A percentile compares a stretch with the other conserved stretches of the same genome.
These are phyloP conservation scores for Vanessa atalanta DNA, from an alignment of 1,140 invertebrate genomes.

Conservation along the genomic window DNA sequence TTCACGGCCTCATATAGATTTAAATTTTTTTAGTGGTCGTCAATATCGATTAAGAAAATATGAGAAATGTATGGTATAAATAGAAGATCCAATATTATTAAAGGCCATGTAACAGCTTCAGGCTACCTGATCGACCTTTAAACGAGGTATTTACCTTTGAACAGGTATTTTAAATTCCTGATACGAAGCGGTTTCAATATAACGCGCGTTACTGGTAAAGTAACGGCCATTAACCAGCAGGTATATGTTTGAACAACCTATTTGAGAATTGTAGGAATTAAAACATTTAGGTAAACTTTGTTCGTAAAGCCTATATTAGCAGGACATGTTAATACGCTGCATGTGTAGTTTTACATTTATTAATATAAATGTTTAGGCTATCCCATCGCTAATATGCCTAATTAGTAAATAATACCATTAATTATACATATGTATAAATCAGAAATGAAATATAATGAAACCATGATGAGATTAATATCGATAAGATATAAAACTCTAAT, in stretches of 20 bases:
- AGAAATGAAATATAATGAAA: no score
- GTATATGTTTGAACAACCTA: slow-evolving; percentile 8
- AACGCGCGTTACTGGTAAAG: slow-evolving; percentile 32
- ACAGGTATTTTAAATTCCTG: slow-evolving; percentile 48
- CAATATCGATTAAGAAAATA: not conserved
- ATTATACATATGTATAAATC: no score
- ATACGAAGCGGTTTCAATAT: slow-evolving; percentile 45
- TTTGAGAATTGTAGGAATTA: not conserved
- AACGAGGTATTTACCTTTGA: slow-evolving; percentile 45
- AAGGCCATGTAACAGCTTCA: slow-evolving; percentile 22
- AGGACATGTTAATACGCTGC: no score
- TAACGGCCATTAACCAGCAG: slow-evolving; percentile 3
- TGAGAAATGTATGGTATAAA: slow-evolving; percentile 1
- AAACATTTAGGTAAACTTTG: no score
- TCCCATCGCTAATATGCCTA: no score
- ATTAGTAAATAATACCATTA: no score
- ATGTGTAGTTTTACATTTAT: no score
- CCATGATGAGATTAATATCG: no score
- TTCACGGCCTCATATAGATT: no score
- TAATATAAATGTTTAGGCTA: no score
- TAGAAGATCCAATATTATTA: slow-evolving; percentile 24
- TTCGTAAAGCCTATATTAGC: no score
- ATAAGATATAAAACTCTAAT: no score
- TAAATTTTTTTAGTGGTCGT: not conserved
- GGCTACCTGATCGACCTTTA: slow-evolving; percentile 42